These are phyloP conservation scores for Dysidea cf. avara DNA, from an alignment of 37 sponge, comb jelly and placozoan genomes.

Conservation along the genomic window DNA sequence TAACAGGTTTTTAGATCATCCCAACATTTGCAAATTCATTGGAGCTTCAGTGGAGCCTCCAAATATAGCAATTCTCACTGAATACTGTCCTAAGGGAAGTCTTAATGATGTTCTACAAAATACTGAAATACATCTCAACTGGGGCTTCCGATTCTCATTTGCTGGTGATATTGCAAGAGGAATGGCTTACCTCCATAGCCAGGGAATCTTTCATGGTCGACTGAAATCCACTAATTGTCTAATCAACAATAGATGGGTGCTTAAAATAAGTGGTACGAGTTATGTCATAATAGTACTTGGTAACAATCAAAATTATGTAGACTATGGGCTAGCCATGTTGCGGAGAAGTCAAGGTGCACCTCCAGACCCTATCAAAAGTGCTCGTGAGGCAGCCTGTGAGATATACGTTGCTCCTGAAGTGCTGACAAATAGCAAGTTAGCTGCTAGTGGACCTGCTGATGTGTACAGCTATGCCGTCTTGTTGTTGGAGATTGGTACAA, in stretches of 20 bases:
- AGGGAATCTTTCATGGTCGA: constrained; percentile 63
- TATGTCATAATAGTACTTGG: background rate
- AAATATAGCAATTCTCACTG: constrained; percentile 56
- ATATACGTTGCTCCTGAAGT: too few relatives aligned
- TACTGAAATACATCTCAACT: constrained; percentile 38
- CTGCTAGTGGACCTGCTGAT: too few relatives aligned
- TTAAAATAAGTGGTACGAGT: constrained; percentile 63
- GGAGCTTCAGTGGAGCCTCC: constrained; percentile 61
- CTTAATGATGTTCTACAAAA: constrained; percentile 52
- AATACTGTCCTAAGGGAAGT: constrained; percentile 57
- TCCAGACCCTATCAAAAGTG: too few relatives aligned
- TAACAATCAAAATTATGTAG: background rate
- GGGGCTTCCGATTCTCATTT: constrained; percentile 66
- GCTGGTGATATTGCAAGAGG: constrained; percentile 66
- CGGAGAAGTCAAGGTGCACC: background rate
- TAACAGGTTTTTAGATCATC: too few relatives aligned
- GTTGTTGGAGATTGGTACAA: constrained; percentile 68
- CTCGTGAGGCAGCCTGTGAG: too few relatives aligned
- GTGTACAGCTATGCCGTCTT: constrained; percentile 74
- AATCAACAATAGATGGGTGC: constrained; percentile 63
- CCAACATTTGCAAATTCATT: constrained; percentile 54
- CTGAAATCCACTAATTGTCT: constrained; percentile 74
- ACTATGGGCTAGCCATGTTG: background rate
- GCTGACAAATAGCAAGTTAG: too few relatives aligned
- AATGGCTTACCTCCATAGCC: constrained; percentile 36